Base-by-base conservation (phyloP, 2,113 vertebrate species). In the Calyptommatus sinebrachiatus region DNA sequence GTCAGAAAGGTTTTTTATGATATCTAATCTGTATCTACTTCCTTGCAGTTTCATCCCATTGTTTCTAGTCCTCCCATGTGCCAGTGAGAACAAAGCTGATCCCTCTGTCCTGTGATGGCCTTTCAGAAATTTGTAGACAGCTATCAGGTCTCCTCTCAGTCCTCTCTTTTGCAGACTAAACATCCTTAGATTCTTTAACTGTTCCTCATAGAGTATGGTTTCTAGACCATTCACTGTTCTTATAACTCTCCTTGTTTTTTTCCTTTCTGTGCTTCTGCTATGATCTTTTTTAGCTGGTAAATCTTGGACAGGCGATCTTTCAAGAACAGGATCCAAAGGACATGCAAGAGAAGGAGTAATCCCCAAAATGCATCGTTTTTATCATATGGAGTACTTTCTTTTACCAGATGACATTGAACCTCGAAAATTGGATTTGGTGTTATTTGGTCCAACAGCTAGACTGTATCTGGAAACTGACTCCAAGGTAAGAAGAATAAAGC, bases 381-480 rank as follows among this genome's bases (percentile, higher is more conserved):
- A 95, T 80, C 96, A 96, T 80, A 76, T 96, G 2, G 96, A 98
- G 53, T 96, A 94, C 79, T 92, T 91, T 76, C 84, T 97, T 63
- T 88, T 97, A 28, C 96, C 97, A 1, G 92, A 92, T 48, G 93
- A 95, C 1, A 53, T 60, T 1, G 76, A 94, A 60, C 92, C 94
- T 3, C 91, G 86, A 35, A 95, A 85, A 84, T 81, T 93, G 22
- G 96, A 97, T 74, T 10, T 98, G 4, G 78, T 96, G 16, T 4
- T 96, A 45, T 96, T 94, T 87, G 94, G 94, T 4, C 2, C 67
- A 0, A 79, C 88, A 26, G 95, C 92, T 82, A 97, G 96, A 82
- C 76, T 97, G 14, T 95, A 94, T 89, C 89, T 91, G 88, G 94
- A 94, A 5, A 91, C 92, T 1, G 88, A 94, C 62, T 81, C 93